phyloP scores from a whole-genome alignment of 2,113 vertebrate species.

The Cephalopterus ornatus region DNA sequence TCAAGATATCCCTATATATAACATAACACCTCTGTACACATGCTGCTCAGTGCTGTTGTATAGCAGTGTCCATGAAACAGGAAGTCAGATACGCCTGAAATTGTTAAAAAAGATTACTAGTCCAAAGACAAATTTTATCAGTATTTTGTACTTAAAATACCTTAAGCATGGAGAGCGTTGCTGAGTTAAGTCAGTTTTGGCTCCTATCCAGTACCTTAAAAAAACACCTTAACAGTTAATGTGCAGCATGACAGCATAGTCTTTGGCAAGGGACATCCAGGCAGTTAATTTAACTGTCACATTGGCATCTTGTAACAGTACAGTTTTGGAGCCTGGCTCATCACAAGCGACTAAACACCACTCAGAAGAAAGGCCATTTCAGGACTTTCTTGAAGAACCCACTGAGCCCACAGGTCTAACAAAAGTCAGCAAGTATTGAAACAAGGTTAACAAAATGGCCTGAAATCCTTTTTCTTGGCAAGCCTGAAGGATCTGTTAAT shows the following conservation, averaged over 20 bases:
- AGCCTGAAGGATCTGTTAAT: not conserved
- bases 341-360: not conserved
- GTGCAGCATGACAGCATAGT: not conserved
- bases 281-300: conserved; percentile 20
- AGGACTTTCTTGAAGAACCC: not conserved
- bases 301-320: not conserved
- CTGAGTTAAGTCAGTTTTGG: not conserved
- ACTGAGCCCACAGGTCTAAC: not conserved
- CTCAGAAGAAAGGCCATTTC: conserved; percentile 23
- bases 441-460: not conserved
- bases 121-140: not conserved
- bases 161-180: not conserved
- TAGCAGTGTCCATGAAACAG: not conserved
- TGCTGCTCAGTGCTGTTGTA: not conserved
- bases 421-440: not conserved
- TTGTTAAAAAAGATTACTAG: not conserved
- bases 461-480: not conserved
- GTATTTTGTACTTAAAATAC: not conserved
- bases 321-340: conserved; percentile 36
- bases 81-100: not conserved
- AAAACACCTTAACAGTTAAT: not conserved
- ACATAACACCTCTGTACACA: not conserved
- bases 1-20: not conserved
- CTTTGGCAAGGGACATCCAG: not conserved
- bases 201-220: not conserved